Percentiles rank a stretch among this genome's conserved stretches.
phyloP scores from a whole-genome alignment of 2,888 invertebrate genomes.

The Diachrysia chrysitis region DNA sequence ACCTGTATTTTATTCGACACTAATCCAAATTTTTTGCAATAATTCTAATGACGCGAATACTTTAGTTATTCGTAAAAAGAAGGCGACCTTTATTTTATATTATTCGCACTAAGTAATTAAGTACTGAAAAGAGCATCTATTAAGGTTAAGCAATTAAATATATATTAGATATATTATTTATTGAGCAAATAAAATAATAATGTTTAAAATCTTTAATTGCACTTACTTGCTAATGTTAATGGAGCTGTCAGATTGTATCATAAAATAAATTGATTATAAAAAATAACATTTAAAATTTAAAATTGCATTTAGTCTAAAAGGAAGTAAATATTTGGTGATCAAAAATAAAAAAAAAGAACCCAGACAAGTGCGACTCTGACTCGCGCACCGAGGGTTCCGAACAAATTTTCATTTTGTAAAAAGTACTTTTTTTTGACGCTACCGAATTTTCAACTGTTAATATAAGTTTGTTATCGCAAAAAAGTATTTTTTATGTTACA shows the following conservation, averaged over 20 bases:
- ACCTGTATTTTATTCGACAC: slow-evolving; percentile 23
- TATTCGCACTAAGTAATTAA: slow-evolving; percentile 31
- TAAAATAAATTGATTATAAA: slow-evolving; percentile 7
- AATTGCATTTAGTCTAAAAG: neutral
- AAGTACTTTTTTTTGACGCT: too few species aligned
- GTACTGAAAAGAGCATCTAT: slow-evolving; percentile 10
- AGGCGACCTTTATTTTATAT: slow-evolving; percentile 44
- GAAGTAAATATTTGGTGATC: too few species aligned
- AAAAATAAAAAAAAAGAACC: too few species aligned
- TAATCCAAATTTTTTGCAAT: slow-evolving; percentile 46
- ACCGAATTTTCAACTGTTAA: too few species aligned
- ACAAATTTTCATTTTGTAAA: too few species aligned
- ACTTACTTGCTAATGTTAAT: slow-evolving; percentile 10
- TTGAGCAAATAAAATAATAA: neutral
- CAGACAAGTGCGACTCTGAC: too few species aligned
- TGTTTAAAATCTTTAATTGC: slow-evolving; percentile 15
- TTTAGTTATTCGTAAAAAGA: slow-evolving; percentile 37
- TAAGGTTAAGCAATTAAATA: slow-evolving; percentile 19
- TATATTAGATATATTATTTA: neutral
- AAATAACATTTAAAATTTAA: neutral
- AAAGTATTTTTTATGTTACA: too few species aligned
- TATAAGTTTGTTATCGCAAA: too few species aligned
- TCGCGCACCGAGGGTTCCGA: too few species aligned
- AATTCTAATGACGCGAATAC: slow-evolving; percentile 30
- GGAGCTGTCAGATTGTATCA: slow-evolving; percentile 25